These are phyloP conservation scores for Hipposideros armiger DNA, from an alignment of 2,113 vertebrate genomes.

Conservation along the genomic window DNA sequence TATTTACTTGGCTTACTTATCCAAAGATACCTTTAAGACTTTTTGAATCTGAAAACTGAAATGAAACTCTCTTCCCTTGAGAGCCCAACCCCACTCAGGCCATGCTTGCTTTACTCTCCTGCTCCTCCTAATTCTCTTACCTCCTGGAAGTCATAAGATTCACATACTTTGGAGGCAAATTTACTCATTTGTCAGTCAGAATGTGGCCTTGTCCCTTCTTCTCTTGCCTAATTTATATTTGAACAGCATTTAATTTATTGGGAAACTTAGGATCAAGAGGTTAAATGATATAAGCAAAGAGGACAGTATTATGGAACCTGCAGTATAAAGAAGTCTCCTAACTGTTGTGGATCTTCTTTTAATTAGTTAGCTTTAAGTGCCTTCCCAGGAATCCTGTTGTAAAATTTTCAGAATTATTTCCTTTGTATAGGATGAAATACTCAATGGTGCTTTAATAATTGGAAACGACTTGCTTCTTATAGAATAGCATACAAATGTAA, in stretches of 20 bases:
- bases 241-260: slow-evolving; percentile 14
- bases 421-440: slow-evolving; percentile 45
- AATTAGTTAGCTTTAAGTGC: slow-evolving; percentile 66
- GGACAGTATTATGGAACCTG: not conserved
- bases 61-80: not conserved
- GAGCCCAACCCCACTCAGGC: not conserved
- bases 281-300: not conserved
- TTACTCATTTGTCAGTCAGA: not conserved
- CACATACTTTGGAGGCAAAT: not conserved
- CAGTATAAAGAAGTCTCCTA: not conserved
- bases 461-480: slow-evolving; percentile 20
- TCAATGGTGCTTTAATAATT: slow-evolving; percentile 54
- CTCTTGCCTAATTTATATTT: slow-evolving; percentile 27
- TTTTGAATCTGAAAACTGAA: slow-evolving; percentile 25
- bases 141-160: not conserved
- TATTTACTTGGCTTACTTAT: slow-evolving; percentile 26
- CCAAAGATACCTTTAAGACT: slow-evolving; percentile 29
- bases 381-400: slow-evolving; percentile 63
- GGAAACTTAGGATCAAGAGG: not conserved
- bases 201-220: not conserved
- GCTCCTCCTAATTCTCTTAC: not conserved
- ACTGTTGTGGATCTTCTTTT: not conserved
- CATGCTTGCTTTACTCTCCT: not conserved
- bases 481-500: not conserved
- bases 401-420: slow-evolving; percentile 40